Base-by-base conservation (phyloP, 92 coral and sea anemone genomes). In the Metridium senile region DNA sequence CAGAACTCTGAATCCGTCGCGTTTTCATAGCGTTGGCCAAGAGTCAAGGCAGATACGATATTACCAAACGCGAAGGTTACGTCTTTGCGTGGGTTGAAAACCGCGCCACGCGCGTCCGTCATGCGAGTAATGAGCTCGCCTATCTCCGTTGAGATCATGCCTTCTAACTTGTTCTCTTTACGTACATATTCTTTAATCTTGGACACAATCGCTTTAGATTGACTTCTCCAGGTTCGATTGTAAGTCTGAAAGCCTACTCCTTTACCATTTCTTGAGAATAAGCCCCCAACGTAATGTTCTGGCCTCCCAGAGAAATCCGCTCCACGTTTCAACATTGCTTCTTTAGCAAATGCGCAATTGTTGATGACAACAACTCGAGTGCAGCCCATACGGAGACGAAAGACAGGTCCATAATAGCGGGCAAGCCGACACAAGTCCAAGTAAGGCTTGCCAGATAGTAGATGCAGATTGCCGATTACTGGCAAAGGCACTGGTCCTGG, bases 401-500 rank as follows among this genome's bases (percentile, higher is more conserved):
- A 86, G 1, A 93, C 78, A 7, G 89, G 88, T 34, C 98, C 97
- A 68, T 93, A 90, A 17, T 59, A 73, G 33, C 68, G 64, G 45
- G 78, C 86, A 69, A 93, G 76, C 63, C 82, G 74, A 34, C 79
- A 61, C 11, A 93, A 58, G 67, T 86, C 83, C 34, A 80, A 69
- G 81, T 90, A 89, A 16, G 93, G 91, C 58, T 84, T 83, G 25
- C 71, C 61, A 35, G 87, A 77, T 16, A 90, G 71, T 53, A 89
- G 71, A 34, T 89, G 88, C 3, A 90, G 81, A 76, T 93, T 93
- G 11, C 98, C 98, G 27, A 93, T 72, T 11, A 88, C 46, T 0
- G 98, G 98, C 8, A 93, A 77, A 0, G 98, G 94, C 45, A 89
- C 75, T 28, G 98, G 98, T 19, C 98, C 98, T 0, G 96, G 94